Evolutionary conservation across 2,113 vertebrate species (phyloP).

Genomic region (Nansenia antarctica): DNA sequence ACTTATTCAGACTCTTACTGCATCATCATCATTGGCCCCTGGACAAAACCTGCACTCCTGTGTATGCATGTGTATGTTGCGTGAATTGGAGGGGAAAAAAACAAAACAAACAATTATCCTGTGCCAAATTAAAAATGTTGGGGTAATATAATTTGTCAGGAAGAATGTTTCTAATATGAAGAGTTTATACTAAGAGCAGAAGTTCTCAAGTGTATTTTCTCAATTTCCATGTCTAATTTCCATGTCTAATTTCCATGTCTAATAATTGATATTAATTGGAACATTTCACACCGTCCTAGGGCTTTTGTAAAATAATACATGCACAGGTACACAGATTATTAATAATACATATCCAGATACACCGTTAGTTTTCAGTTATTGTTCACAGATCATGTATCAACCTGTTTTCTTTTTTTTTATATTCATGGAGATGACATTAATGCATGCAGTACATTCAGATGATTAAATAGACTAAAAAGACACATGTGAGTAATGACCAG

Average conservation of each 20-base stretch:
- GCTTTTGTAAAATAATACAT: background rate
- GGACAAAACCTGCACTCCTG: too few species aligned
- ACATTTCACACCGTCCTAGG: background rate
- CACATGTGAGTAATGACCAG: too few species aligned
- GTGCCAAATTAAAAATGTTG: constrained; percentile 55
- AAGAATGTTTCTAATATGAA: too few species aligned
- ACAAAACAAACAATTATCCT: constrained; percentile 16
- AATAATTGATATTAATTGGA: background rate
- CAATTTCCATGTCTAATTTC: too few species aligned
- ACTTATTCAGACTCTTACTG: background rate
- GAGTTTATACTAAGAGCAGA: too few species aligned
- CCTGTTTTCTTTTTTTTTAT: background rate
- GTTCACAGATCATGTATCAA: background rate
- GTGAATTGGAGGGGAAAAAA: constrained; percentile 12
- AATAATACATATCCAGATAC: too few species aligned
- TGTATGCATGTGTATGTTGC: background rate
- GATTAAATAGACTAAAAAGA: background rate
- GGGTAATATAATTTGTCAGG: background rate
- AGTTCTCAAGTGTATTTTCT: too few species aligned
- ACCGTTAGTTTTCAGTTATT: too few species aligned
- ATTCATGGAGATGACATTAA: background rate
- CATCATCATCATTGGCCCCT: too few species aligned
- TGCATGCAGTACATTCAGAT: background rate
- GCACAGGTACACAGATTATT: too few species aligned
- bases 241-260: background rate